Base-by-base conservation (phyloP, 2,113 vertebrate genomes). In the Gopherus evgoodei region DNA sequence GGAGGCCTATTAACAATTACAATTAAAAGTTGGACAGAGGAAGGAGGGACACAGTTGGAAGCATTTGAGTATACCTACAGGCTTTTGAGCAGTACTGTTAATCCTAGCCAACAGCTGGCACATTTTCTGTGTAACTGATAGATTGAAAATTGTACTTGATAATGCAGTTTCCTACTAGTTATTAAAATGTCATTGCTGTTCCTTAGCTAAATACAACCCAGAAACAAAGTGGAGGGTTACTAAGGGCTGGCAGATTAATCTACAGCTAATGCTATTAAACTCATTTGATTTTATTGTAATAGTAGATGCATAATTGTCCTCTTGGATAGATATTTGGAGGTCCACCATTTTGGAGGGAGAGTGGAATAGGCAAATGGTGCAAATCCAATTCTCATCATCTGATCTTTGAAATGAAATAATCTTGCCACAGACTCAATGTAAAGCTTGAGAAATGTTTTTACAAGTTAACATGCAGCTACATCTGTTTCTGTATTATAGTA, bases 221-320 rank as follows among this genome's bases (percentile, higher is more conserved):
- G 47, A 82, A 72, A 84, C 47, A 69, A 47, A 47, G 25, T 16
- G 12, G 24, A 27, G 42, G 24, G 27, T 47, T 78, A 8, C 75
- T 78, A 52, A 35, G 52, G 62, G n/a, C 59, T 12, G 65, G 0
- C 22, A 53, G n/a, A 4, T 35, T 52, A 57, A 14, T 49, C 78
- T 84, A 19, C 25, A 78, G 35, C 81, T 78, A 72, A 72, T 7
- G n/a, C 42, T 2, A 75, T 42, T 75, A 75, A 75, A 75, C 10
- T 38, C 8, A 0, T 54, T 87, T 31, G 22, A 25, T 54, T 78
- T 87, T 80, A 19, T 35, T 87, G 16, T 81, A 25, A 2, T 54
- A 49, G 53, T 21, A 13, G 29, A 16, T 57, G n/a, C 14, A 50
- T 1, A 0, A 0, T 42, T 84, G 49, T 83, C 8, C 0, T 29